Base-by-base conservation (phyloP, 2,888 invertebrate species). In the Yponomeuta cagnagella region DNA sequence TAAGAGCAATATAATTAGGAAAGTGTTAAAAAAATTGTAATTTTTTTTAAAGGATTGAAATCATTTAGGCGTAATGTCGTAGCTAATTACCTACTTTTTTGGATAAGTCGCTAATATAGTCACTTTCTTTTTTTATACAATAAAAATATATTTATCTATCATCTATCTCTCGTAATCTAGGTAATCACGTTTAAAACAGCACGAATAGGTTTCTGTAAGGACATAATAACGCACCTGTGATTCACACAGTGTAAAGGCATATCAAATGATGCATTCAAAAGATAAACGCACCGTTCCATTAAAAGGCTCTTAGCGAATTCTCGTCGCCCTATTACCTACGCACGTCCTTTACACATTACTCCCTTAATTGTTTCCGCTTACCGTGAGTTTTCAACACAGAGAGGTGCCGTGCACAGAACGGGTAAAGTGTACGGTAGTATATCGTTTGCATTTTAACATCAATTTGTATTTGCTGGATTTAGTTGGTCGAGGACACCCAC, bases 351-450 rank as follows among this genome's bases (percentile, higher is more conserved):
- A 87, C 84, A 88, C 85, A 86, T 89, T 87, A 86, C 85, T 82
- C 81, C 80, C 84, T 83, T 89, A 89, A 90, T 89, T 90, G 87
- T 87, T 89, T 87, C 86, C 88, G 86, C 82, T 89, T 86, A 87
- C 85, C 83, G 83, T 85, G 86, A 88, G 88, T 89, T 89, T 88
- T 85, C 86, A 86, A 88, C 87, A 86, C 86, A 88, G 87, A 88
- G 85, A 85, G 83, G 79, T 78, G 80, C 82, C 79, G 80, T 83
- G 85, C 1, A 79, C 84, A 80, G 85, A 89, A 86, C 85, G 83
- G 84, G 81, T 85, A 80, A 87, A 85, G 84, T 84, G 43, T 43
- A 8, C 3, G 87, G 52, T 58, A 58, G 83, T 86, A 86, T 85
- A 84, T 84, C 85, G 85, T 87, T 84, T 76, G 82, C 83, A 81